Evolutionary conservation across 2,888 invertebrate genomes (phyloP), one percentile per base, ranked within the genome.

Genomic region (Stenoptilia bipunctidactyla): DNA sequence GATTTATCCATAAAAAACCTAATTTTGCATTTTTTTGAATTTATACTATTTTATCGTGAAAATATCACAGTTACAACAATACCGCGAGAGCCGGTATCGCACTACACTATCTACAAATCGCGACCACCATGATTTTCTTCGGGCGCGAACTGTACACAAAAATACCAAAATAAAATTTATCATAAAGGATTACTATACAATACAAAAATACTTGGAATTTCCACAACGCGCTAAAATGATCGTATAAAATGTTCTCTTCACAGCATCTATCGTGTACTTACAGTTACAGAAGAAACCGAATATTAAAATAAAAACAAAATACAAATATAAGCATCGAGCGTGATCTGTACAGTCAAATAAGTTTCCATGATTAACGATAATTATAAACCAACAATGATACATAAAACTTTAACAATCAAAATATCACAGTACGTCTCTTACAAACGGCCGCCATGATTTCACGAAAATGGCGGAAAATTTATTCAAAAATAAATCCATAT

Each of bases 21-120:
- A 61, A 66, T 79, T 80, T 72, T 70, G 53, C 71, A 60, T 66
- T 76, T 80, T 76, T 77, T 71, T 66, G 51, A 55, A 63, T 68
- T 70, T 63, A 49, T 46, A 46, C 47, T 53, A 49, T 48, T 53
- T 46, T 47, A 49, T 48, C 54, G 56, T 58, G 55, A 68, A 66
- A 72, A 72, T 74, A 74, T 75, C 73, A 74, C 73, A 75, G 72
- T 64, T 65, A 56, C 20, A 20, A 56, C 59, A 61, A 61, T 58
- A 62, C 55, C 52, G 51, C 57, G 56, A 51, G 49, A 54, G 55
- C 50, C 53, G 57, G 57, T 55, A 62, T 60, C 60, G 60, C 62
- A 67, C 58, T 34, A 62, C 52, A 52, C 13, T 34, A 34, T n/a
- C 56, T 61, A 66, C 55, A 74, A 75, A 75, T 65, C 65, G 70